Conservation (phyloP, 2,888 invertebrate genomes). For the Ceraclea dissimilis region DNA sequence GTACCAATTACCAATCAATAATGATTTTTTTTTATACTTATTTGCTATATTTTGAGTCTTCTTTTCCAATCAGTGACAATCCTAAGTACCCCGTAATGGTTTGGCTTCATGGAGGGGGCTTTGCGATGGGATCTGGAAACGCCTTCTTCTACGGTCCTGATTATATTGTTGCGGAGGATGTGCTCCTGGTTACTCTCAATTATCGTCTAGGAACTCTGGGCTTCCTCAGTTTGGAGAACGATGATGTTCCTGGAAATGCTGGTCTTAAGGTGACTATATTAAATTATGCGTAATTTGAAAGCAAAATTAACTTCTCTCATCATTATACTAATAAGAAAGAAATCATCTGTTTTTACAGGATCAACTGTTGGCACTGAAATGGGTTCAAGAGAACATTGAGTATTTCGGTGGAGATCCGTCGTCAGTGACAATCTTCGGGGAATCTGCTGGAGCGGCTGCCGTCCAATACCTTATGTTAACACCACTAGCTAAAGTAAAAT, state of each 20-base stretch:
- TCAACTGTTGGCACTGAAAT: conserved; percentile 52
- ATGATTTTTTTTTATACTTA: too few species aligned
- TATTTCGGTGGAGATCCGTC: conserved; percentile 52
- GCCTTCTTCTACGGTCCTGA: conserved; percentile 57
- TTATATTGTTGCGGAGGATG: conserved; percentile 51
- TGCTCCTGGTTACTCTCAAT: conserved; percentile 58
- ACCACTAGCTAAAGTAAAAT: conserved; percentile 40
- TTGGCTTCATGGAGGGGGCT: conserved; percentile 60
- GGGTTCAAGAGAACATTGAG: conserved; percentile 55
- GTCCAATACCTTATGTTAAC: conserved; percentile 53
- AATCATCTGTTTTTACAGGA: conserved; percentile 36
- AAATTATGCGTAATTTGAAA: too few species aligned
- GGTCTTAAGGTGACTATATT: conserved; percentile 49
- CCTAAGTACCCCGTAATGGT: conserved; percentile 56
- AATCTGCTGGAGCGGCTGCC: conserved; percentile 55
- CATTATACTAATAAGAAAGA: too few species aligned
- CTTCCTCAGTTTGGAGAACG: conserved; percentile 55
- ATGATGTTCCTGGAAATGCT: conserved; percentile 58
- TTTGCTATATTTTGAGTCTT: too few species aligned
- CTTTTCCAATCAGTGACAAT: conserved; percentile 35
- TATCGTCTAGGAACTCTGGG: conserved; percentile 55
- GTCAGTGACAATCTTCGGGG: conserved; percentile 53
- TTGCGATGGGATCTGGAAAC: conserved; percentile 55
- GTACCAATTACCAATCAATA: too few species aligned
- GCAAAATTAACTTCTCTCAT: too few species aligned